Conservation (phyloP, 2,888 invertebrate genomes). For the Nomada ferruginata region DNA sequence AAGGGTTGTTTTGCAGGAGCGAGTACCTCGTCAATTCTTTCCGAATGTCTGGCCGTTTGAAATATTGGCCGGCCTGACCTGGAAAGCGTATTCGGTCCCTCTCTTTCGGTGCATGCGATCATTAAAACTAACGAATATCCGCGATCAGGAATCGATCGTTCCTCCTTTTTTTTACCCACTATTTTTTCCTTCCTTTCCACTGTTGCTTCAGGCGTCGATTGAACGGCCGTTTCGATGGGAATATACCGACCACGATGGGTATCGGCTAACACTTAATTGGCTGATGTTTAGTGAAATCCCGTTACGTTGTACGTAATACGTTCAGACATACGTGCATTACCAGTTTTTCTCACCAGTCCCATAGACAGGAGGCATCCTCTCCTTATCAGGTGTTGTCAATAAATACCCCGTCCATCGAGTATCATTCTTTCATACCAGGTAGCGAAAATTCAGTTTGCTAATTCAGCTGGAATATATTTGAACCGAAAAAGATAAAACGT, state of each 20-base stretch:
- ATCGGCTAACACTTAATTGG: constrained; percentile 14
- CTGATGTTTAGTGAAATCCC: neutral
- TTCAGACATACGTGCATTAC: no score
- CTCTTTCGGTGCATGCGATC: constrained; percentile 48
- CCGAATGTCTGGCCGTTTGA: constrained; percentile 79
- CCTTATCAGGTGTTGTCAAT: no score
- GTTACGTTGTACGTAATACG: neutral
- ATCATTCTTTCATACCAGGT: no score
- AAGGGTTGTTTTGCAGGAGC: constrained; percentile 79
- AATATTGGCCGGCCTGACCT: constrained; percentile 75
- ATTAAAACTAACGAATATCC: constrained; percentile 69
- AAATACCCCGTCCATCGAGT: no score
- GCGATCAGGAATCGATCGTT: constrained; percentile 42
- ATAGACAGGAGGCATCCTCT: neutral
- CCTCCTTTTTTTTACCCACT: neutral
- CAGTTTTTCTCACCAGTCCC: neutral
- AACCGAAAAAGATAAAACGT: no score
- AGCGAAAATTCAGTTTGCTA: no score
- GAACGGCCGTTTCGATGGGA: constrained; percentile 13
- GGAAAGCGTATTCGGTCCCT: constrained; percentile 62
- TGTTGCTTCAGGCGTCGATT: constrained; percentile 14
- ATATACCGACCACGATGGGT: neutral
- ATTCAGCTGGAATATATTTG: no score
- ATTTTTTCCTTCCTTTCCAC: neutral
- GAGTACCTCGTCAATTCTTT: constrained; percentile 79